Evolutionary conservation across 1,140 invertebrate species (phyloP).

Genomic region (Hycleus cichorii): DNA sequence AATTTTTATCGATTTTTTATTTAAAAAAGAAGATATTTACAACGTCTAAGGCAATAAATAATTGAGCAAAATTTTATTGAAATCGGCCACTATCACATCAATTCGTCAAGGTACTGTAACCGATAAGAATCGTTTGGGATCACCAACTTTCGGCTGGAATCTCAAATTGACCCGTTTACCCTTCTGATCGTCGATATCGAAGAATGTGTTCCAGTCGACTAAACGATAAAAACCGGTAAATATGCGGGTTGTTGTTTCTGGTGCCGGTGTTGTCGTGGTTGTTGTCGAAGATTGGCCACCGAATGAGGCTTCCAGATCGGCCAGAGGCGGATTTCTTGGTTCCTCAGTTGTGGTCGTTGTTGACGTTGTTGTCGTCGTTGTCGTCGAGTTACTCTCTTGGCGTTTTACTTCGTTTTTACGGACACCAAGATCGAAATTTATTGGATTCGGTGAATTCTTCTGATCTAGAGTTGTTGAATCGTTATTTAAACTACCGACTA

Average conservation of each 20-base stretch:
- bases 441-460: conserved; percentile 31
- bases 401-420: conserved; percentile 37
- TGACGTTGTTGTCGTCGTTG: conserved; percentile 27
- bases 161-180: conserved; percentile 67
- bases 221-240: conserved; percentile 71
- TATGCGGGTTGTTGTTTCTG: conserved; percentile 48
- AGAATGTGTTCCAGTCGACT: conserved; percentile 76
- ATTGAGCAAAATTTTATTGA: conserved; percentile 3
- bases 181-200: conserved; percentile 70
- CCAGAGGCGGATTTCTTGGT: conserved; percentile 44
- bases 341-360: conserved; percentile 29
- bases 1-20: too few relatives aligned
- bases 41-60: conserved; percentile 1
- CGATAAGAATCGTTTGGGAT: conserved; percentile 64
- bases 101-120: conserved; percentile 36
- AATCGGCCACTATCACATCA: not conserved
- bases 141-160: conserved; percentile 70
- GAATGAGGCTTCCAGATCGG: conserved; percentile 70
- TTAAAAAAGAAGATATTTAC: too few relatives aligned
- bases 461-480: conserved; percentile 28
- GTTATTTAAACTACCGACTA: conserved; percentile 29
- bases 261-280: conserved; percentile 35
- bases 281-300: conserved; percentile 51
- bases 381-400: conserved; percentile 35
- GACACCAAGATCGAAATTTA: conserved; percentile 23